Conservation (phyloP, 2,888 invertebrate species). For the Lypha dubia region DNA sequence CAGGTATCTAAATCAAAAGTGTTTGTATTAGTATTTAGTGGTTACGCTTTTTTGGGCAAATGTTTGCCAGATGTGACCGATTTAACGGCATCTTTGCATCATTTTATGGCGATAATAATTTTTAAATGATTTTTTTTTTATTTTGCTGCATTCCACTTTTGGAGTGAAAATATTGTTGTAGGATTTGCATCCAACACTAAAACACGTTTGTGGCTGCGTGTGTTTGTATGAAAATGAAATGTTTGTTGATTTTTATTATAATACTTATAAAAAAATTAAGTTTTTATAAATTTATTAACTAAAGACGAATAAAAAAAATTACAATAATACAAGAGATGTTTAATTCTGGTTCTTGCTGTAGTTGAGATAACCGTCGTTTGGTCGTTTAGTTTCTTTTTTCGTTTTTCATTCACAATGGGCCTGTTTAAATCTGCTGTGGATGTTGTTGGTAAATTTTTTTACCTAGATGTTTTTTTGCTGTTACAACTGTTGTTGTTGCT, state of each 20-base stretch:
- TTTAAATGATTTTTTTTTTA: slow-evolving; percentile 73
- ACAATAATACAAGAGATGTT: slow-evolving; percentile 53
- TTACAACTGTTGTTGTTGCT: slow-evolving; percentile 29
- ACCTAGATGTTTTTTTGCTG: slow-evolving; percentile 24
- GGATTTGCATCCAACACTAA: slow-evolving; percentile 17
- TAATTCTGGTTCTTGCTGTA: slow-evolving; percentile 56
- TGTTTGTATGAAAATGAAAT: slow-evolving; percentile 61
- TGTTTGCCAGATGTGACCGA: no score
- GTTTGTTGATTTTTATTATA: slow-evolving; percentile 64
- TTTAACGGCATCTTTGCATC: slow-evolving; percentile 82
- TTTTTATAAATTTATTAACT: slow-evolving; percentile 62
- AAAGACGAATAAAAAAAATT: slow-evolving; percentile 38
- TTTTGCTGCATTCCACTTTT: background rate
- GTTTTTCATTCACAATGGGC: slow-evolving; percentile 23
- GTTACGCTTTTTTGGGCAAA: no score
- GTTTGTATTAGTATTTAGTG: no score
- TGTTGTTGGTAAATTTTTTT: slow-evolving; percentile 50
- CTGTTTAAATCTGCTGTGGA: slow-evolving; percentile 54
- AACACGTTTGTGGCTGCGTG: background rate
- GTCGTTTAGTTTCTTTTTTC: background rate
- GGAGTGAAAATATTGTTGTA: slow-evolving; percentile 38
- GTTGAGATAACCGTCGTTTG: slow-evolving; percentile 16
- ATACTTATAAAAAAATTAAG: slow-evolving; percentile 61
- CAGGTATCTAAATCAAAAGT: no score
- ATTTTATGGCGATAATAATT: slow-evolving; percentile 83